phyloP scores from a whole-genome alignment of 2,797 vertebrate genomes.

The Merluccius polli region DNA sequence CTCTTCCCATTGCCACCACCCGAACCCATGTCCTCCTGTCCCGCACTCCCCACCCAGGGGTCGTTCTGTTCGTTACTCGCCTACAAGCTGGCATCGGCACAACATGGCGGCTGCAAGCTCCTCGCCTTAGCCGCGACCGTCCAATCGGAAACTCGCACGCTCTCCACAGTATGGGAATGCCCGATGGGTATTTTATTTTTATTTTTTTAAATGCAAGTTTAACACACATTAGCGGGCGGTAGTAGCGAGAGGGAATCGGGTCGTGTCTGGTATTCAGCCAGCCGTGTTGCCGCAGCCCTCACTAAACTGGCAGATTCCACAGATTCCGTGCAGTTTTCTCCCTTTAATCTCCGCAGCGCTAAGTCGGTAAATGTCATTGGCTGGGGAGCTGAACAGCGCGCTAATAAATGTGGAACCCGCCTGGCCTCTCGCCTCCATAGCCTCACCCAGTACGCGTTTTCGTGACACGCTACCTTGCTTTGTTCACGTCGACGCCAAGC shows the following conservation, averaged over 20 bases:
- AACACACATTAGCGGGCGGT: not conserved
- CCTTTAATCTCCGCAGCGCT: conserved; percentile 68
- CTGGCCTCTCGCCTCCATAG: not conserved
- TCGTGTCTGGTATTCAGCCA: conserved; percentile 54
- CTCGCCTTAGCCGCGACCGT: not conserved
- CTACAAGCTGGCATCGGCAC: not conserved
- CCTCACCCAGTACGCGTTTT: not conserved
- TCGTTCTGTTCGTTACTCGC: not conserved
- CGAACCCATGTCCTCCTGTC: not conserved
- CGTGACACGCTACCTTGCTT: not conserved
- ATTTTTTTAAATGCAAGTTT: too few species aligned
- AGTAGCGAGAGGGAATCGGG: conserved; percentile 9
- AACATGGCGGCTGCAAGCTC: not conserved
- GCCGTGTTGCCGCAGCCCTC: conserved; percentile 54
- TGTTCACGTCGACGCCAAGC: not conserved
- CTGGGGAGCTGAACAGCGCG: conserved; percentile 36
- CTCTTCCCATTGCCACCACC: not conserved
- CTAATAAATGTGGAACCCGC: conserved; percentile 13
- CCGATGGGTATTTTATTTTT: too few species aligned
- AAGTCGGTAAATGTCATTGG: conserved; percentile 53
- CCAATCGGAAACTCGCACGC: too few species aligned
- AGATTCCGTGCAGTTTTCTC: conserved; percentile 65
- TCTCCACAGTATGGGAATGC: too few species aligned
- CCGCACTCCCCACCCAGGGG: not conserved
- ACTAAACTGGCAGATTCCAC: conserved; percentile 66